Evolutionary conservation across 2,888 invertebrate species (phyloP), one percentile per base, ranked within the genome.

Genomic region (Sisyra nigra): DNA sequence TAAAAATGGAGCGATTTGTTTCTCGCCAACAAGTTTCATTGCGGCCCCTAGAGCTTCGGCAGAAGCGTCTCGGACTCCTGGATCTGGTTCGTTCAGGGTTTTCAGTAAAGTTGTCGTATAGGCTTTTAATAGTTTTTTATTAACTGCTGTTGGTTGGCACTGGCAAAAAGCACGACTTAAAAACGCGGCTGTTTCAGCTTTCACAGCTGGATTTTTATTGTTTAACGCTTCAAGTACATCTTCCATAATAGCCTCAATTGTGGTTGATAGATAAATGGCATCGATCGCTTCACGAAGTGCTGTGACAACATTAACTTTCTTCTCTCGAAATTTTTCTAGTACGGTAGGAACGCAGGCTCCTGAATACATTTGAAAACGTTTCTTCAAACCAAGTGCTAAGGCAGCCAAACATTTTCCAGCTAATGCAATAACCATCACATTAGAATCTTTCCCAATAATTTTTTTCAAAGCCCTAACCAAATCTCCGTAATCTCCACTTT

Each of bases 261-360:
- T 81, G 2, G 86, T 85, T 52, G 79, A 72, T 42, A 74, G 69
- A 60, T 82, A 93, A 48, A 89, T 76, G 31, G 86, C 87, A 66
- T 97, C 97, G 15, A 87, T 80, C 4, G 92, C 87, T 46, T 96
- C 94, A 42, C 88, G 68, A 36, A 98, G 64, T 0, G 88, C 83
- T 2, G 73, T 59, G 0, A 97, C 91, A 1, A 97, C 94, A 55
- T 78, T 83, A 2, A 80, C 70, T 56, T 98, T 98, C 68, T 94
- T 97, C 62, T 98, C 97, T 55, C 93, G 93, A 57, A 97, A 97
- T 63, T 97, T 98, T 54, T 97, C 96, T 30, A 98, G 62, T 40
- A 94, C 69, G 0, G 82, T 67, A 7, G 83, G 72, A 1, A 88
- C 66, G 52, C 84, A 83, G 1, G 79, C 76, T 17, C 72, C 63